phyloP scores from a whole-genome alignment of 1,140 invertebrate genomes.

The Muscidifurax raptorellus region DNA sequence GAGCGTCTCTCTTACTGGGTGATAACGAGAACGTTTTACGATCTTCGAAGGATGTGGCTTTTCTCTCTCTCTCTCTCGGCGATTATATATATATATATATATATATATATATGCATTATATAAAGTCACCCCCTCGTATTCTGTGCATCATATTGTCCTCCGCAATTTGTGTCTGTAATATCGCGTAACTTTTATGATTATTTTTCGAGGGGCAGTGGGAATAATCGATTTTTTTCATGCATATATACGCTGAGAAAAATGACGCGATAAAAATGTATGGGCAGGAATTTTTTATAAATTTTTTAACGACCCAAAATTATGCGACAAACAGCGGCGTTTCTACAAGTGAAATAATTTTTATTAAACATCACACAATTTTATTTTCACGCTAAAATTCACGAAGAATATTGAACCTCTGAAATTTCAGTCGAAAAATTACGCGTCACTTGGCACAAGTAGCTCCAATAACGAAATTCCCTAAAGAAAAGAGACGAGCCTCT shows the following conservation, averaged over 20 bases:
- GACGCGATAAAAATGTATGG: no score
- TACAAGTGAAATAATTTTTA: no score
- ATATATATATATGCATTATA: no score
- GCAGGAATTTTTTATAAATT: no score
- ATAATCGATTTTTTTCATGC: no score
- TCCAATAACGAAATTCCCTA: not conserved
- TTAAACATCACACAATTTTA: no score
- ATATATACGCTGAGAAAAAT: no score
- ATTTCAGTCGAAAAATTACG: not conserved
- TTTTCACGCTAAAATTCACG: no score
- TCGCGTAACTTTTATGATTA: not conserved
- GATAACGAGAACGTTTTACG: constrained; percentile 46
- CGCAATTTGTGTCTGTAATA: not conserved
- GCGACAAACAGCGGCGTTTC: no score
- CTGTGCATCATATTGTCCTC: not conserved
- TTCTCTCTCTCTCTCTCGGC: not conserved
- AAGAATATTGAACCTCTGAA: not conserved
- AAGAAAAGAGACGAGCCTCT: no score
- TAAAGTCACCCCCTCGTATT: constrained; percentile 10
- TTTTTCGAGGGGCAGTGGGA: not conserved
- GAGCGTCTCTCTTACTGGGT: constrained; percentile 33
- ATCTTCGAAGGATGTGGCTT: constrained; percentile 30
- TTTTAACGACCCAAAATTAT: no score
- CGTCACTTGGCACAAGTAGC: not conserved
- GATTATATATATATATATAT: not conserved